These are phyloP conservation scores for Cepphus grylle DNA, from an alignment of 2,113 vertebrate species.

Conservation along the genomic window DNA sequence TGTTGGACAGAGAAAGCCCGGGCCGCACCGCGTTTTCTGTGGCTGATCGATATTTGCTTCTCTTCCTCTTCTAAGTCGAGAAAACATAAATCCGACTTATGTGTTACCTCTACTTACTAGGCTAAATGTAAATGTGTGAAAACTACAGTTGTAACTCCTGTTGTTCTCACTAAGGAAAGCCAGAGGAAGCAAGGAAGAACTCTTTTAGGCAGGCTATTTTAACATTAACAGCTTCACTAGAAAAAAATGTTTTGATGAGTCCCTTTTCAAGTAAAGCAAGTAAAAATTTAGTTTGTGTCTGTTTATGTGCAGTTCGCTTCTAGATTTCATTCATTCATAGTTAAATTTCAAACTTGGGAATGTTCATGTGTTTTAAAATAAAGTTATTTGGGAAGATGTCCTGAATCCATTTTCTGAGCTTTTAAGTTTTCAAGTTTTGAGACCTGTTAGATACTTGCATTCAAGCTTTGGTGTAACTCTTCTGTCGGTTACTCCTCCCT, in stretches of 20 bases:
- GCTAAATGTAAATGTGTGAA: fast-evolving
- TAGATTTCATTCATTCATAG: neutral
- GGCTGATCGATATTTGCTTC: fast-evolving
- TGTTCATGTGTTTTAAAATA: neutral
- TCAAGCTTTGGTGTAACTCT: neutral
- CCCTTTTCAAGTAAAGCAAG: neutral
- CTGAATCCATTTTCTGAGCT: neutral
- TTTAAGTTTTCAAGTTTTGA: neutral
- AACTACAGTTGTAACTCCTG: neutral
- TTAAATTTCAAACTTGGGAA: neutral
- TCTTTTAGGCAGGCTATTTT: neutral
- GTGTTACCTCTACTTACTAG: fast-evolving
- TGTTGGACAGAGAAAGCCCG: fast-evolving
- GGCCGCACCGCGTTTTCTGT: too few species aligned
- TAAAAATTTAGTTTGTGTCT: neutral
- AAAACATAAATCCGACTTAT: neutral
- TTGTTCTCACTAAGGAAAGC: neutral
- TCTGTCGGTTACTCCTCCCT: neutral
- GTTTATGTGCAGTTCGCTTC: neutral
- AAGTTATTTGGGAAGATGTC: neutral
- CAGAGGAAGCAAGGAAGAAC: neutral
- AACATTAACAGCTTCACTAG: neutral
- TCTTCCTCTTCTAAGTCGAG: neutral
- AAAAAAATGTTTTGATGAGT: neutral
- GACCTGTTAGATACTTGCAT: neutral